Conservation (phyloP, 2,797 vertebrate genomes). For the Ctenopoma multispine region DNA sequence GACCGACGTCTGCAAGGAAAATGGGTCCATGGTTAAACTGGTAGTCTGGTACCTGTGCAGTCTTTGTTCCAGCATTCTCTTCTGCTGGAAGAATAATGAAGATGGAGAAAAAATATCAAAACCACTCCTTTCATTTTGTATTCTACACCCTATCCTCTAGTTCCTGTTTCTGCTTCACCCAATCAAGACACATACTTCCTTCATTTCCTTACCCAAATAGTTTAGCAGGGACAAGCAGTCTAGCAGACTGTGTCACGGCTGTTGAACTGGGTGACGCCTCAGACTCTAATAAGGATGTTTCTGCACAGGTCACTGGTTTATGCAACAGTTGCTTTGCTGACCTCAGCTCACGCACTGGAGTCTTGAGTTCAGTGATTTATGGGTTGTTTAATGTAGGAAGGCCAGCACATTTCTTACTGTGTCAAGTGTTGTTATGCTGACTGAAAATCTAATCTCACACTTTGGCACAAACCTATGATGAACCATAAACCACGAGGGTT, state of each 20-base stretch:
- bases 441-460: constrained; percentile 47
- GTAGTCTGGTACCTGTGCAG: not conserved
- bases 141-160: constrained; percentile 62
- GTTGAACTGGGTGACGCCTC: constrained; percentile 33
- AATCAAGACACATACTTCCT: constrained; percentile 65
- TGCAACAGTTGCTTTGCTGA: constrained; percentile 31
- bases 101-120: constrained; percentile 51
- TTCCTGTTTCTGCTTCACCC: constrained; percentile 67
- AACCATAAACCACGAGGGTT: constrained; percentile 39
- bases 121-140: constrained; percentile 49
- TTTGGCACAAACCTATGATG: constrained; percentile 53
- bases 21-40: not conserved
- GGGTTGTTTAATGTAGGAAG: constrained; percentile 46
- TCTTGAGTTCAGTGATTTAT: constrained; percentile 44
- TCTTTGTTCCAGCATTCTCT: constrained; percentile 11
- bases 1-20: too few species aligned
- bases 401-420: constrained; percentile 19
- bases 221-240: constrained; percentile 37
- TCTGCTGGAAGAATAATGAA: constrained; percentile 43
- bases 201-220: constrained; percentile 67
- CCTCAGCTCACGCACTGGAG: constrained; percentile 25
- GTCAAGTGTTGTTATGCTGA: constrained; percentile 36
- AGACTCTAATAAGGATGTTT: constrained; percentile 19
- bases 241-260: constrained; percentile 28
- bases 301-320: constrained; percentile 22